Base-by-base conservation (phyloP, 1,140 invertebrate genomes). In the Scaptomyza montana region DNA sequence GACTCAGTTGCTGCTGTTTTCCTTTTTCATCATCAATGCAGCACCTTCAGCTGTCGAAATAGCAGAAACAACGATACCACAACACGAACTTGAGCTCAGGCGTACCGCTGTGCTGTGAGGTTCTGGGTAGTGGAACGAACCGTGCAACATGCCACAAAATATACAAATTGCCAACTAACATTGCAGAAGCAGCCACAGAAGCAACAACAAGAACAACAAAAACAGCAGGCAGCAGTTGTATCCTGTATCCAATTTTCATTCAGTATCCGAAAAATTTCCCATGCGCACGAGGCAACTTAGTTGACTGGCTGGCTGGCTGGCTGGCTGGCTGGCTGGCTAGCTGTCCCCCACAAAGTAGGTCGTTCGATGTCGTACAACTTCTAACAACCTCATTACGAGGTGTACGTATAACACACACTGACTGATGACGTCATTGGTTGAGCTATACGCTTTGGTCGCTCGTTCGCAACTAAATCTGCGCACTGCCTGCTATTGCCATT, bases 171-270 rank as follows among this genome's bases (percentile, higher is more conserved):
- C 69, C 68, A 80, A 61, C 69, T 51, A 65, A 71, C 63, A 78
- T 10, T 47, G 55, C 36, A 50, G 21, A 19, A 47, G 47, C 36
- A 45, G 16, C 36, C 16, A 46, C 64, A 78, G 41, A 50, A 62
- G 56, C 19, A 50, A 21, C 28, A 56, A 46, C 45, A 53, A 47
- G 45, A 47, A 59, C 55, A 65, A 50, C 36, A 67, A 12, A 5
- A 19, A 49, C 56, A 56, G n/a, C 30, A 46, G 19, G 21, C 30
- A 21, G 33, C 53, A 43, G 61, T 66, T 79, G 57, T 86, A 81
- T 87, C 69, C 82, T 79, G 78, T 79, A 87, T 79, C 84, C 76
- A 79, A 89, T 84, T 87, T 87, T 87, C 84, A 87, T 87, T 87
- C 84, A 87, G 84, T 89, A 72, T 72, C 84, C 65, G 33, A 55